These are phyloP conservation scores for Moxostoma hubbsi DNA, from an alignment of 2,797 vertebrate species.

Conservation along the genomic window DNA sequence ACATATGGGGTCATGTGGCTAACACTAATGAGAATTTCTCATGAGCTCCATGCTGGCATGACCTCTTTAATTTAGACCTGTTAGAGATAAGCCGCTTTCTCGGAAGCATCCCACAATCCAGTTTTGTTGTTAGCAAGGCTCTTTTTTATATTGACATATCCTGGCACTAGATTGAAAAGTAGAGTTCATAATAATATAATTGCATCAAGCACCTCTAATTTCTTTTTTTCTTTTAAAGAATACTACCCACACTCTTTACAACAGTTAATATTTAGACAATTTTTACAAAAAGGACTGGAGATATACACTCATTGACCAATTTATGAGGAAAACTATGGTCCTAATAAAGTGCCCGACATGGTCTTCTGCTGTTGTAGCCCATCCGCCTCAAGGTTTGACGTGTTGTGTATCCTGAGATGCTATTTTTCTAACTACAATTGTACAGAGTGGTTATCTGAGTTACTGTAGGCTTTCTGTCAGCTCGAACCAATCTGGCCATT, in stretches of 20 bases:
- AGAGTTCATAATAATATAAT: background rate
- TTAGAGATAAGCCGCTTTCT: slow-evolving; percentile 16
- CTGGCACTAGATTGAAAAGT: background rate
- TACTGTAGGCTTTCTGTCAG: no score
- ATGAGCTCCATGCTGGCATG: background rate
- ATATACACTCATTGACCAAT: no score
- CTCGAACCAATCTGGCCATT: no score
- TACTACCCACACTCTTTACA: background rate
- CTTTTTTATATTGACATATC: background rate
- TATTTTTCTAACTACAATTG: no score
- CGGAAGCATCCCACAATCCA: background rate
- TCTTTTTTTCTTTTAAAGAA: background rate
- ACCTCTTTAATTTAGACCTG: background rate
- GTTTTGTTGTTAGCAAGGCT: background rate
- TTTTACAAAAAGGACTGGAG: background rate
- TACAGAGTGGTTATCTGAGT: no score
- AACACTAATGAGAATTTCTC: background rate
- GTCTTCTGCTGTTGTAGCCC: no score
- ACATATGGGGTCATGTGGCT: background rate
- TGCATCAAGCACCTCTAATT: background rate
- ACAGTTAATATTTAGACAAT: background rate
- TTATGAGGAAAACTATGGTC: no score
- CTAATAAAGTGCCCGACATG: no score
- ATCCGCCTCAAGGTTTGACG: no score
- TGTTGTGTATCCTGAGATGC: no score